Base-by-base conservation (phyloP, 1,140 invertebrate species). In the Vanessa atalanta region DNA sequence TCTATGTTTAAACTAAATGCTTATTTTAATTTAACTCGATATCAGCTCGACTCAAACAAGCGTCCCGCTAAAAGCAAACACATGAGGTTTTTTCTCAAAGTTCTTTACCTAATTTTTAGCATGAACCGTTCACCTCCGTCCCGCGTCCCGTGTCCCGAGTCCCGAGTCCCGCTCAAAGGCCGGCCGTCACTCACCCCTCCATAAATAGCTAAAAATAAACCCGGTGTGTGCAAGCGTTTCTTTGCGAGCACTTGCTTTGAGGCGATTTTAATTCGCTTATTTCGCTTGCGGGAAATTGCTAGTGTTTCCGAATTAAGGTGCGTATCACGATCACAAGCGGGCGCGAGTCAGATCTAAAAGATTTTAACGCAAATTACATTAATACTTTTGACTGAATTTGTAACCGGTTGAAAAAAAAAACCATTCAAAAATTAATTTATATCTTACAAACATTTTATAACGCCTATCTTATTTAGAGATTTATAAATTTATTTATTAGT, bases 211-310 rank as follows among this genome's bases (percentile, higher is more conserved):
- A 87, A 87, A 89, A 88, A 87, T 87, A 88, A 88, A 87, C 80
- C 76, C 72, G 67, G 76, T 82, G 85, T 86, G 83, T 87, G 86
- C 86, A 81, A 79, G 73, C 83, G 81, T 88, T 90, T 89, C 88
- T 90, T 90, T 90, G 82, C 85, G 76, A 81, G 71, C 80, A 82
- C 79, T 87, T 82, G 84, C 88, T 90, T 90, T 90, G 88, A 90
- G 86, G 83, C 83, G 82, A 85, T 87, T 89, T 89, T 90, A 90
- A 90, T 90, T 89, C 86, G 86, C 83, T 90, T 90, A 90, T 88
- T 88, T 87, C 82, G 83, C 81, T 85, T 75, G 79, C 79, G 83
- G 82, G 81, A 84, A 88, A 85, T 87, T 84, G 84, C 83, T 85
- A 86, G 83, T 86, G 84, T 86, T 88, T 75, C 83, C 77, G 81